Conservation (phyloP, 2,797 vertebrate genomes). For the Bufotes viridis region DNA sequence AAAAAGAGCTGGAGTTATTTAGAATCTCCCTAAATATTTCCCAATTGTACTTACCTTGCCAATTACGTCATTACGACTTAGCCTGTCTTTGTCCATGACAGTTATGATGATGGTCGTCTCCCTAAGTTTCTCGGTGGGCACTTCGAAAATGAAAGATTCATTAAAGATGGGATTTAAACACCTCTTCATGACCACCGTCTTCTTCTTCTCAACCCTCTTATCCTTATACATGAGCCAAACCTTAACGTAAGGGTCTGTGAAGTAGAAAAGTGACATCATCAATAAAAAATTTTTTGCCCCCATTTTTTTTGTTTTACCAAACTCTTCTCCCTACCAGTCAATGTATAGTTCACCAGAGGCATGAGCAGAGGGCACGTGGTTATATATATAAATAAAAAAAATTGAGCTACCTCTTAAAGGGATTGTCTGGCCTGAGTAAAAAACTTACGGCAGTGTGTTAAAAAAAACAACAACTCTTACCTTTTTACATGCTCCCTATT, state of each 20-base stretch:
- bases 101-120: conserved; percentile 99
- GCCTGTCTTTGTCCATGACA: conserved; percentile 98
- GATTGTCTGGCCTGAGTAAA: too few relatives aligned
- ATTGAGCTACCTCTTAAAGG: not conserved
- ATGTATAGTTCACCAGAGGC: not conserved
- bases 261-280: not conserved
- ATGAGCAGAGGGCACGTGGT: not conserved
- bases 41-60: conserved; percentile 85
- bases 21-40: not conserved
- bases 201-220: conserved; percentile 98
- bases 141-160: conserved; percentile 96
- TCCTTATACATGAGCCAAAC: conserved; percentile 99
- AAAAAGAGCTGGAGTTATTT: not conserved
- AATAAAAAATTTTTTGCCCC: not conserved
- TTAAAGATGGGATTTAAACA: conserved; percentile 98
- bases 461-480: too few relatives aligned
- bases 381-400: not conserved
- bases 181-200: conserved; percentile 97
- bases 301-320: not conserved
- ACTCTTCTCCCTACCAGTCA: not conserved
- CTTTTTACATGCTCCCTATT: too few relatives aligned
- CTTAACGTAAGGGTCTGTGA: conserved; percentile 94
- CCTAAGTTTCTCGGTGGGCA: conserved; percentile 94
- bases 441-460: too few relatives aligned
- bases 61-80: conserved; percentile 98